Conservation (phyloP, 1,140 invertebrate species). For the Aphelenchoides fujianensis region DNA sequence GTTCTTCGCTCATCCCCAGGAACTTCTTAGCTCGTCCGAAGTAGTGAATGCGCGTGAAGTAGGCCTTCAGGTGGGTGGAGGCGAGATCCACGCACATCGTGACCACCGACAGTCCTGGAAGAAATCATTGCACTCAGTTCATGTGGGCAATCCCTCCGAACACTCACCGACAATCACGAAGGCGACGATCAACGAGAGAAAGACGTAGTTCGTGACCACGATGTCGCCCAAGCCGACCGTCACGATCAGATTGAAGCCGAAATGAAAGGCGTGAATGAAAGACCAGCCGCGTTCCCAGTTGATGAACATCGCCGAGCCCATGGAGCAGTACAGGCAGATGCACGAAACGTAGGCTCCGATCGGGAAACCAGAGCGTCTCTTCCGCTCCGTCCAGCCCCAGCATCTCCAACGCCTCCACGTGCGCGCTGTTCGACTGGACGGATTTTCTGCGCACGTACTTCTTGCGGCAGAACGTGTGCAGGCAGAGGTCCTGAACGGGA, state of each 20-base stretch:
- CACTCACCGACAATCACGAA: conserved; percentile 60
- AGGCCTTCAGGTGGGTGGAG: conserved; percentile 61
- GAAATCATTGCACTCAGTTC: background rate
- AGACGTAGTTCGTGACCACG: conserved; percentile 59
- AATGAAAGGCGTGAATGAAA: conserved; percentile 62
- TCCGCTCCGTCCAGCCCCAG: conserved; percentile 54
- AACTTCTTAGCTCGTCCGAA: conserved; percentile 61
- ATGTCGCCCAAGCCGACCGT: conserved; percentile 60
- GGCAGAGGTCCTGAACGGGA: conserved; percentile 26
- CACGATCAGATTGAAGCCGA: conserved; percentile 62
- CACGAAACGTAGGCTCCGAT: conserved; percentile 61
- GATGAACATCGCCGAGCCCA: conserved; percentile 60
- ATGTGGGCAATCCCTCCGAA: conserved; percentile 5
- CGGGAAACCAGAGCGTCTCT: conserved; percentile 61
- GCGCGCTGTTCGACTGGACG: conserved; percentile 54
- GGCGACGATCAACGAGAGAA: conserved; percentile 61
- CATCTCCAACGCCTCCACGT: conserved; percentile 52
- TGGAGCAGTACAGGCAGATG: conserved; percentile 61
- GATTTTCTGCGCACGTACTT: conserved; percentile 58
- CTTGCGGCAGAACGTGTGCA: conserved; percentile 47
- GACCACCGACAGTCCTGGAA: conserved; percentile 59
- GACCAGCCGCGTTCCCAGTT: conserved; percentile 53
- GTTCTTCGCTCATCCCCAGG: conserved; percentile 61
- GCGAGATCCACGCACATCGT: conserved; percentile 62
- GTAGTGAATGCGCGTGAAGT: conserved; percentile 61